A percentile compares a stretch with the other conserved stretches of the same genome.
Evolutionary conservation across 2,797 vertebrate genomes (phyloP).

Genomic region (Bradypodion ventrale): DNA sequence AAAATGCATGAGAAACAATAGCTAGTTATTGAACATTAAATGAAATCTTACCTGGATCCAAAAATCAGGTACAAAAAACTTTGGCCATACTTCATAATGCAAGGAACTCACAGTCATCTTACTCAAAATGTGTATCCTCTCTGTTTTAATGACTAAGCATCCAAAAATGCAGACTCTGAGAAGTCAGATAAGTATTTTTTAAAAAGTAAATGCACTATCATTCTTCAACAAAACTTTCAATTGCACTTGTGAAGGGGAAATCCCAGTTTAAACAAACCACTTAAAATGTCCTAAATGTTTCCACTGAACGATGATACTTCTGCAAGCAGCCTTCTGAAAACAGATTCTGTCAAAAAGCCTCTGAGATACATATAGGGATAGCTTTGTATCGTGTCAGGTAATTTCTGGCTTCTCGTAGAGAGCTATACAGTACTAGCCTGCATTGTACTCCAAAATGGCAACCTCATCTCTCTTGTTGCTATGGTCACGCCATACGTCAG

Average conservation of each 20-base stretch:
- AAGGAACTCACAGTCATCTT: slow-evolving; percentile 50
- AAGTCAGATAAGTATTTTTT: slow-evolving; percentile 14
- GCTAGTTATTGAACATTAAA: slow-evolving; percentile 36
- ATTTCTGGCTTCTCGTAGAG: slow-evolving; percentile 49
- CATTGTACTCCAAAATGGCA: slow-evolving; percentile 53
- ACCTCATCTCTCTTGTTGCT: slow-evolving; percentile 63
- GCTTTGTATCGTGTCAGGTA: slow-evolving; percentile 33
- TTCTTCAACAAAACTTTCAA: slow-evolving; percentile 31
- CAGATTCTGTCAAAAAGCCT: slow-evolving; percentile 16
- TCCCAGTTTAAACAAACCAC: slow-evolving; percentile 12
- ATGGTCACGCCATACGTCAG: slow-evolving; percentile 58
- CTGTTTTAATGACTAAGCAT: slow-evolving; percentile 34
- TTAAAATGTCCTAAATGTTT: slow-evolving; percentile 22
- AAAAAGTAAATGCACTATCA: slow-evolving; percentile 5
- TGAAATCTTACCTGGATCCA: slow-evolving; percentile 46
- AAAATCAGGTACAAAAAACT: slow-evolving; percentile 44
- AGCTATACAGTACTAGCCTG: slow-evolving; percentile 43
- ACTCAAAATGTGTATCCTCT: slow-evolving; percentile 33
- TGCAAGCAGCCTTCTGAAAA: slow-evolving; percentile 21
- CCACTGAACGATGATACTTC: slow-evolving; percentile 15
- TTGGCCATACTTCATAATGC: slow-evolving; percentile 34
- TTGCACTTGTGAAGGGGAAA: slow-evolving; percentile 20
- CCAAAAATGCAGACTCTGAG: slow-evolving; percentile 24
- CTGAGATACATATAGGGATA: not conserved
- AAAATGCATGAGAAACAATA: not conserved